These are phyloP conservation scores for Falco naumanni DNA, from an alignment of 2,797 vertebrate species.

Conservation along the genomic window DNA sequence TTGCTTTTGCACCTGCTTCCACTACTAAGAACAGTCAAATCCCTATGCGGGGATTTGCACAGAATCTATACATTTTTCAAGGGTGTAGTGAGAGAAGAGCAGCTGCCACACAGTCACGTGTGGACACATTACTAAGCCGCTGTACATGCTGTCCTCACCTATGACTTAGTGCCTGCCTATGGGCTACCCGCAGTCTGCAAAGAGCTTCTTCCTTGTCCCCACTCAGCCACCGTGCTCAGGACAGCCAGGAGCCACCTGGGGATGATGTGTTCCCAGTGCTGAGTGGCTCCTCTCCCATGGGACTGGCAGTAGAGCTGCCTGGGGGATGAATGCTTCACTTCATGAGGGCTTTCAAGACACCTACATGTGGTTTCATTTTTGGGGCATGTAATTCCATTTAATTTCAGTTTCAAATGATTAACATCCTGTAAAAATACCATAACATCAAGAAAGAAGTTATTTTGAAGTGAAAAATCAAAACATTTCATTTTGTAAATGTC, in stretches of 20 bases:
- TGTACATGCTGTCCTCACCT: rapidly evolving
- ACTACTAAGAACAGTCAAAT: background rate
- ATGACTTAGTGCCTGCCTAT: background rate
- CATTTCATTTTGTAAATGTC: conserved; percentile 49
- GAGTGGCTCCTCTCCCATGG: background rate
- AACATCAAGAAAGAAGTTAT: conserved; percentile 35
- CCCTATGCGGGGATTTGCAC: background rate
- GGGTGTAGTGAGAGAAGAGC: background rate
- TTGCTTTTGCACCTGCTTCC: background rate
- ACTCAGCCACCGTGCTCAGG: background rate
- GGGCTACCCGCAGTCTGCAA: background rate
- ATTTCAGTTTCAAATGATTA: conserved; percentile 63
- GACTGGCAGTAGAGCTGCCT: background rate
- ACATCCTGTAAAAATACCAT: conserved; percentile 31
- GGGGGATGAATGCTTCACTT: background rate
- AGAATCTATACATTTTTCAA: background rate
- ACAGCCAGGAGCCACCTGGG: background rate
- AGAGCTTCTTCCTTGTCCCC: background rate
- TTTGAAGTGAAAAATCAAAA: conserved; percentile 61
- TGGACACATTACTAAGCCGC: rapidly evolving
- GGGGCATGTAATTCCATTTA: conserved; percentile 26
- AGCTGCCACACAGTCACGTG: background rate
- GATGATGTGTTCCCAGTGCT: rapidly evolving
- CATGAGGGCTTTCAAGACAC: background rate
- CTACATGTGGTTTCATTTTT: conserved; percentile 8